Base-by-base conservation (phyloP, 2,113 vertebrate genomes). In the Sitta europaea region DNA sequence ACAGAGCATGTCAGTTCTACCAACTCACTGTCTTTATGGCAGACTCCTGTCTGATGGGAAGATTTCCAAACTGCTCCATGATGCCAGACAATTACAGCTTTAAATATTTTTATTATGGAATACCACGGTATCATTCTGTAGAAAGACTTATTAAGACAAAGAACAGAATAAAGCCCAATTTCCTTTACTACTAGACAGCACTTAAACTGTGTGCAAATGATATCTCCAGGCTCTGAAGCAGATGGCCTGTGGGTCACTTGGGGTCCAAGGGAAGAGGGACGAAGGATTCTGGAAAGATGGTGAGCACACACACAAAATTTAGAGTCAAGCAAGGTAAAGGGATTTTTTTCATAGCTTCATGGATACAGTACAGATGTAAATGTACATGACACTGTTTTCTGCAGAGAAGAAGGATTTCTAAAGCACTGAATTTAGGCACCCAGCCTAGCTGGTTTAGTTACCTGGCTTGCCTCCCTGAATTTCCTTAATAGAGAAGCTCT, bases 131-230 rank as follows among this genome's bases (percentile, higher is more conserved):
- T 22, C 0, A 1, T 72, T 88, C 42, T 42, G 22, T 55, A 58
- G 47, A 84, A 80, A 55, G 33, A 54, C 35, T 81, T 29, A 50
- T 29, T 42, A 73, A 59, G 84, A 74, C 8, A 88, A 88, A 27
- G 35, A 73, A 42, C 9, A 58, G 25, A 90, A 61, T 27, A 76
- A 86, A 85, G 17, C 0, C 5, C 7, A 43, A 51, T 2, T 3
- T 40, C 25, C 57, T 29, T 31, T 62, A 14, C 45, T 58, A 65
- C 18, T 25, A 50, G 27, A 42, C 4, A 14, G 35, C 57, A 65
- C 17, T 29, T 25, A 36, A 5, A 7, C 15, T 62, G 10, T 31
- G 6, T 36, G 15, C 0, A 1, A 92, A 47, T 0, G 1, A 14
- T 50, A 42, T 29, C 25, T 71, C 21, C 70, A 50, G 25, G 24